phyloP scores from a whole-genome alignment of 1,140 invertebrate genomes.

The Megalopta genalis region DNA sequence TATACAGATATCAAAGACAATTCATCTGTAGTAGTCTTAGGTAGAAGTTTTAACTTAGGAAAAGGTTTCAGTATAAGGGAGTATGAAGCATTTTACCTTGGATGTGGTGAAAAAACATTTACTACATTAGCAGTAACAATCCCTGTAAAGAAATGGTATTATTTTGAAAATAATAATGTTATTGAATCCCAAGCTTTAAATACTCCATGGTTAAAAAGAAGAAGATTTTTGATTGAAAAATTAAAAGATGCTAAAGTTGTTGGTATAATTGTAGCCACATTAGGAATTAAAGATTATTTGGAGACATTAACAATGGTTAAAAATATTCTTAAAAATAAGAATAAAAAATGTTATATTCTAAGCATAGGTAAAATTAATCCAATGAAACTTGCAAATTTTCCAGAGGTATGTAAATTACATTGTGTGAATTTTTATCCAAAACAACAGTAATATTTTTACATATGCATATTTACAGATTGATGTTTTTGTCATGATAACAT shows the following conservation, averaged over 20 bases:
- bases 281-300: constrained; percentile 90
- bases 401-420: constrained; percentile 83
- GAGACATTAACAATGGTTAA: constrained; percentile 89
- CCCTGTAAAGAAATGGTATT: constrained; percentile 79
- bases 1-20: constrained; percentile 59
- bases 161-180: constrained; percentile 75
- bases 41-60: constrained; percentile 71
- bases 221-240: constrained; percentile 92
- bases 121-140: constrained; percentile 81
- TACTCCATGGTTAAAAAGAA: constrained; percentile 85
- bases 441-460: background rate
- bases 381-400: constrained; percentile 95
- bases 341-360: constrained; percentile 94
- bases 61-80: constrained; percentile 68
- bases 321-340: constrained; percentile 85
- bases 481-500: constrained; percentile 93
- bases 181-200: constrained; percentile 75
- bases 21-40: constrained; percentile 60
- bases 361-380: constrained; percentile 95
- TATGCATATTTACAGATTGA: constrained; percentile 86
- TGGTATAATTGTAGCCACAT: constrained; percentile 93
- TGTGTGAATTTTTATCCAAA: background rate
- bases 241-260: constrained; percentile 92
- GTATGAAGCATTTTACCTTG: constrained; percentile 82
- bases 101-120: constrained; percentile 78